A percentile compares a stretch with the other conserved stretches of the same genome.
phyloP scores from a whole-genome alignment of 2,888 invertebrate genomes.

The Cylindroiulus punctatus region DNA sequence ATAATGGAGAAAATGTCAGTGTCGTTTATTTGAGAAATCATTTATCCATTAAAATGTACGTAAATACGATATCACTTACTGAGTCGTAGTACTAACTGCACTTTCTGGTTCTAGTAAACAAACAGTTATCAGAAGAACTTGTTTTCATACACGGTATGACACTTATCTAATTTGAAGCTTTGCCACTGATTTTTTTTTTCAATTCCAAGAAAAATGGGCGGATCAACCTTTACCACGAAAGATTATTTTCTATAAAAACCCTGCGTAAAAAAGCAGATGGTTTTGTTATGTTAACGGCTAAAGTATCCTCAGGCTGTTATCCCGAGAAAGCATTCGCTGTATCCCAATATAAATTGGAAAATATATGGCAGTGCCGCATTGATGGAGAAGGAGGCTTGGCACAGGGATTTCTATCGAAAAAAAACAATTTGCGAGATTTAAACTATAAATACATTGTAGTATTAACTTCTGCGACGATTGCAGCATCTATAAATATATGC shows the following conservation, averaged over 20 bases:
- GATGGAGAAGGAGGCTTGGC: not conserved
- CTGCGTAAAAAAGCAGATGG: not conserved
- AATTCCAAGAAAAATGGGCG: not conserved
- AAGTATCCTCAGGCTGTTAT: not conserved
- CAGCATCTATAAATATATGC: not conserved
- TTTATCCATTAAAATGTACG: not conserved
- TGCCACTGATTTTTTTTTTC: not conserved
- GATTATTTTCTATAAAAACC: not conserved
- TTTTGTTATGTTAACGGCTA: slow-evolving; percentile 15
- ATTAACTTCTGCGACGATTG: not conserved
- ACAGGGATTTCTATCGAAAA: not conserved
- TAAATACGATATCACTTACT: not conserved
- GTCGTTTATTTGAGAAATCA: not conserved
- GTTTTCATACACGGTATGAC: not conserved
- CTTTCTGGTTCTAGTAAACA: not conserved
- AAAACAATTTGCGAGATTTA: not conserved
- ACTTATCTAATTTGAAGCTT: not conserved
- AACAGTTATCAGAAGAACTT: not conserved
- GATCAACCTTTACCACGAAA: not conserved
- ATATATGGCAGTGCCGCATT: not conserved
- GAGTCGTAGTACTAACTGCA: not conserved
- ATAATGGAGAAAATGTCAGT: not conserved
- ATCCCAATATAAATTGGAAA: not conserved
- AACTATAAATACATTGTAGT: not conserved
- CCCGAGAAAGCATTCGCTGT: not conserved